Base-by-base conservation (phyloP, 2,113 vertebrate genomes). In the Megatriorchis doriae region DNA sequence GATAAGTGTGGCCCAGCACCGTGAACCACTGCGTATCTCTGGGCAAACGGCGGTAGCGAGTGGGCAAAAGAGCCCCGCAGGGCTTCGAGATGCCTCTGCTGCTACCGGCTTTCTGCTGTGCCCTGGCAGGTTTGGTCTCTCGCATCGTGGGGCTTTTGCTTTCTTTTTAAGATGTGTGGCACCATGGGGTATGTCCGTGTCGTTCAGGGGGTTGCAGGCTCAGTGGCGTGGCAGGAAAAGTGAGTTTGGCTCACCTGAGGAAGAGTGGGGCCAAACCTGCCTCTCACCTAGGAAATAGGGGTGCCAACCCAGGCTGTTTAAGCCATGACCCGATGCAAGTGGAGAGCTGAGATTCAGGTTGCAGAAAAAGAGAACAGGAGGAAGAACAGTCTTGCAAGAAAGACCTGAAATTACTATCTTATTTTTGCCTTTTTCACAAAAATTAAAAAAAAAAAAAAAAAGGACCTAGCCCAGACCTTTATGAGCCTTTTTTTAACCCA, bases 11-110 rank as follows among this genome's bases (percentile, higher is more conserved):
- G 18, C 12, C 5, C 1, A 0, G 36, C 58, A 22, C 18, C 5
- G 2, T 0, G 2, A 62, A 16, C 68, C 42, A 3, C 29, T 43
- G 18, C 0, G 0, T 20, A 10, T 52, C 38, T 66, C 34, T 0
- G 6, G 32, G 38, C 21, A 43, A 74, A 31, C 45, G 70, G 7
- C 7, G 34, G 36, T 5, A 52, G 36, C 4, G 15, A 70, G 34
- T 4, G 27, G 27, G 27, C 25, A 47, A n/a, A 62, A 27, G 23
- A n/a, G 7, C 40, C 22, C 6, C 53, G 36, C 40, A n/a, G 32
- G 4, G 2, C 36, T 79, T 73, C 0, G 10, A 65, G 36, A 16
- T 52, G 55, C 8, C 26, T 71, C 16, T 42, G 31, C 56, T 52
- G 7, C 20, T 50, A 4, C 43, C 26, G 23, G 36, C 55, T 58